phyloP scores from a whole-genome alignment of 2,113 vertebrate genomes.

The Ceuthmochares aereus region DNA sequence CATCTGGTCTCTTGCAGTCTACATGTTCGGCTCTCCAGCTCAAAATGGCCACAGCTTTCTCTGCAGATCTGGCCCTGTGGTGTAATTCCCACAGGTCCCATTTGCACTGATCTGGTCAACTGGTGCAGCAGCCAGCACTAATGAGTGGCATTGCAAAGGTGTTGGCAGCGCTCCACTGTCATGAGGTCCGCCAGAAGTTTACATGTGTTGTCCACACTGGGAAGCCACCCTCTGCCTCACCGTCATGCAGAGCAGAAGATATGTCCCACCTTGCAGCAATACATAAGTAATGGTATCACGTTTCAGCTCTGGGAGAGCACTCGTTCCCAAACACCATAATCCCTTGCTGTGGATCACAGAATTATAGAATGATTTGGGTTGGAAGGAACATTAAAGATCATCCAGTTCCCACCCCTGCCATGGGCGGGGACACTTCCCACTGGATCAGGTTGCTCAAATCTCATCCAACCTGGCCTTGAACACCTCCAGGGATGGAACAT shows the following conservation, averaged over 20 bases:
- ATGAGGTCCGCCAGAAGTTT: not conserved
- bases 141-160: rapidly evolving
- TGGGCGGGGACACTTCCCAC: too few relatives aligned
- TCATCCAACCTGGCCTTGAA: too few relatives aligned
- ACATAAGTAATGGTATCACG: not conserved
- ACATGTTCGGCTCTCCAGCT: rapidly evolving
- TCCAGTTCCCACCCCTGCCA: too few relatives aligned
- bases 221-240: not conserved
- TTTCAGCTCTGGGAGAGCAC: not conserved
- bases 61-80: not conserved
- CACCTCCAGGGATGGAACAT: too few relatives aligned
- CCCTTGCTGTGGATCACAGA: not conserved
- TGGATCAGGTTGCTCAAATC: too few relatives aligned
- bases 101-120: not conserved
- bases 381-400: too few relatives aligned
- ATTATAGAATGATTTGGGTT: too few relatives aligned
- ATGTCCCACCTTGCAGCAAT: not conserved
- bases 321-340: not conserved
- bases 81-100: not conserved
- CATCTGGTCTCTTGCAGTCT: rapidly evolving
- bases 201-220: rapidly evolving
- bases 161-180: not conserved
- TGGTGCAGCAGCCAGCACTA: rapidly evolving
- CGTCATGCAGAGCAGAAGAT: not conserved
- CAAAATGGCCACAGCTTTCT: not conserved